These are phyloP conservation scores for Anser cygnoides DNA, from an alignment of 2,113 vertebrate species.

Conservation along the genomic window DNA sequence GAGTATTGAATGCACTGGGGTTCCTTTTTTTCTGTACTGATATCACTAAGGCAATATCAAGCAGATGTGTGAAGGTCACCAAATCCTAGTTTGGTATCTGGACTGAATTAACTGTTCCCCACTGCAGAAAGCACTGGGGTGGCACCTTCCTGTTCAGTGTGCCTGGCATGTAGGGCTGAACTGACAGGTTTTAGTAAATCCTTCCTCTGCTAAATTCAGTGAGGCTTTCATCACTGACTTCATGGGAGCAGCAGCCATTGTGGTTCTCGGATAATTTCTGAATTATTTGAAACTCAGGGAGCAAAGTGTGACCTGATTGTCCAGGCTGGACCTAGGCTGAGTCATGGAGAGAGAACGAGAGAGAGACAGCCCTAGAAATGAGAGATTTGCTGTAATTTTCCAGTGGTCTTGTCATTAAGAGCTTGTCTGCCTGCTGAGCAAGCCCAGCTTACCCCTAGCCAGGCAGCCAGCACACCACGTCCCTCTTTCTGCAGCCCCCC, in stretches of 20 bases:
- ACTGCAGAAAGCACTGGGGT: background rate
- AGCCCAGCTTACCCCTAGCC: background rate
- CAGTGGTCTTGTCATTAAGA: background rate
- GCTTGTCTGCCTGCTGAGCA: background rate
- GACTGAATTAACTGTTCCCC: background rate
- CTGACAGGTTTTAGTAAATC: background rate
- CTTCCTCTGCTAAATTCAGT: background rate
- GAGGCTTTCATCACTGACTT: background rate
- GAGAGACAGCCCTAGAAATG: background rate
- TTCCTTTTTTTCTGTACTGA: background rate
- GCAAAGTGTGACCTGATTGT: background rate
- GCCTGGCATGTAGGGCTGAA: background rate
- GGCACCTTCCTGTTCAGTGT: background rate
- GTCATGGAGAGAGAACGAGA: background rate
- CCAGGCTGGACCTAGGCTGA: background rate
- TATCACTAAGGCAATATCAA: background rate
- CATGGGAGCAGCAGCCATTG: background rate
- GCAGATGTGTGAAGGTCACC: background rate
- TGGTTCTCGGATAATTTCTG: background rate
- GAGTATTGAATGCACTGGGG: background rate
- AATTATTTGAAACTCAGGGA: accelerated
- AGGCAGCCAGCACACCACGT: background rate
- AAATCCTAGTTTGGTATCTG: background rate
- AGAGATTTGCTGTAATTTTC: background rate
- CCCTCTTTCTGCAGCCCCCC: background rate